Base-by-base conservation (phyloP, 2,113 vertebrate species). In the Gallinago undulata region DNA sequence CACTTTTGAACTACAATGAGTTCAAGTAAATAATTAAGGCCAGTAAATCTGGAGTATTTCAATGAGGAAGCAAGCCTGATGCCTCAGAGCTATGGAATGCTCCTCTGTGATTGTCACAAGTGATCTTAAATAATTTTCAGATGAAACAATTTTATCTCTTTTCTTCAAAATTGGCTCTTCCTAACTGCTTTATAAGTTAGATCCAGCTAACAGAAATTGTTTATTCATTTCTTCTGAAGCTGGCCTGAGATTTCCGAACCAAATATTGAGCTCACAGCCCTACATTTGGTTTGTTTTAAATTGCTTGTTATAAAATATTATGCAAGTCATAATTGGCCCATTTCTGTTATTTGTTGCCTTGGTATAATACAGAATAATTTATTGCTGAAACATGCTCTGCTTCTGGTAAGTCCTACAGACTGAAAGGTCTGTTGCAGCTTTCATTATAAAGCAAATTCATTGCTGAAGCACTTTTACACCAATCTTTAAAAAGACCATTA, bases 11-110 rank as follows among this genome's bases (percentile, higher is more conserved):
- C 74, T 84, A 81, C 51, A 84, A 86, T 85, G 78, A 81, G 19
- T 62, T 91, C 69, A 88, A 77, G n/a, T 33, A 85, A 91, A 89
- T 91, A 92, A 87, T 78, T 83, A 90, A 86, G 81, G 41, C 64
- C 72, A 93, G 78, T 88, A 90, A 94, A 92, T 95, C 89, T 57
- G 68, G 60, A 91, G 27, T 60, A 64, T 87, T 90, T 96, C 82
- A 93, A 90, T 84, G 57, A 90, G 78, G 45, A 90, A 87, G 51
- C 51, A 93, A 74, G 25, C n/a, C 48, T 0, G 6, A 13, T 62
- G 87, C 35, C 68, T 91, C 87, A 93, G 81, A 93, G 53, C 57
- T 80, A 55, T 57, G 78, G 86, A 95, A 91, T 88, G 84, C 57
- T 86, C 21, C 1, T 3, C 35, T 63, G 31, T 93, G 68, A 92